These are phyloP conservation scores for Apamea anceps DNA, from an alignment of 2,888 invertebrate genomes.

Conservation along the genomic window DNA sequence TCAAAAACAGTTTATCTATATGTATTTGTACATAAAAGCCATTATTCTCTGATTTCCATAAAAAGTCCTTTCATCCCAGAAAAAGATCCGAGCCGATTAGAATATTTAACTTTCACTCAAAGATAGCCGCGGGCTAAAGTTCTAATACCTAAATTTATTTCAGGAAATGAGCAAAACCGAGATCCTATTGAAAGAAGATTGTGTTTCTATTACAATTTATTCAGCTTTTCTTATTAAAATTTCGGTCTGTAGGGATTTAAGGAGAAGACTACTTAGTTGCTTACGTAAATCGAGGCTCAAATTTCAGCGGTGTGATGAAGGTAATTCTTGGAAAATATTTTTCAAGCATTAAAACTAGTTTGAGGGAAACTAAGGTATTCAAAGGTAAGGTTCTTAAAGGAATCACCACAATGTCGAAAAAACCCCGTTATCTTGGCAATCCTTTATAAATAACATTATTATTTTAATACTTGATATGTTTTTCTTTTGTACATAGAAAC, in stretches of 20 bases:
- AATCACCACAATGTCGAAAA: slow-evolving; percentile 3
- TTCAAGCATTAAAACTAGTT: not conserved
- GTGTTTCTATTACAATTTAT: slow-evolving; percentile 33
- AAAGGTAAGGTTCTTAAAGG: too few species aligned
- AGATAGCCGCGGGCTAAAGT: slow-evolving; percentile 25
- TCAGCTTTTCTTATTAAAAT: slow-evolving; percentile 27
- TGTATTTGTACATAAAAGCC: slow-evolving; percentile 1
- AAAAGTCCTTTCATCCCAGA: slow-evolving; percentile 3
- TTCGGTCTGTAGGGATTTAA: not conserved
- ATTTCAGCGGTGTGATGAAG: not conserved
- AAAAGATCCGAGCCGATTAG: slow-evolving; percentile 28
- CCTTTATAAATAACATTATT: slow-evolving; percentile 13
- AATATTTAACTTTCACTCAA: slow-evolving; percentile 41
- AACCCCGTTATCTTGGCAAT: not conserved
- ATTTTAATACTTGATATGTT: slow-evolving; percentile 4
- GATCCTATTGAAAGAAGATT: slow-evolving; percentile 36
- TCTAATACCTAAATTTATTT: slow-evolving; percentile 49
- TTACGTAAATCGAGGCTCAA: not conserved
- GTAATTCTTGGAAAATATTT: not conserved
- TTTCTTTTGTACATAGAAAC: slow-evolving; percentile 17
- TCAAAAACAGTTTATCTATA: not conserved
- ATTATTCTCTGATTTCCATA: slow-evolving; percentile 16
- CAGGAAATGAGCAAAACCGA: slow-evolving; percentile 42
- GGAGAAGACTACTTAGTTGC: not conserved
- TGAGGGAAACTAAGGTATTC: not conserved